Conservation (phyloP, 2,797 vertebrate species). For the Salarias fasciatus region DNA sequence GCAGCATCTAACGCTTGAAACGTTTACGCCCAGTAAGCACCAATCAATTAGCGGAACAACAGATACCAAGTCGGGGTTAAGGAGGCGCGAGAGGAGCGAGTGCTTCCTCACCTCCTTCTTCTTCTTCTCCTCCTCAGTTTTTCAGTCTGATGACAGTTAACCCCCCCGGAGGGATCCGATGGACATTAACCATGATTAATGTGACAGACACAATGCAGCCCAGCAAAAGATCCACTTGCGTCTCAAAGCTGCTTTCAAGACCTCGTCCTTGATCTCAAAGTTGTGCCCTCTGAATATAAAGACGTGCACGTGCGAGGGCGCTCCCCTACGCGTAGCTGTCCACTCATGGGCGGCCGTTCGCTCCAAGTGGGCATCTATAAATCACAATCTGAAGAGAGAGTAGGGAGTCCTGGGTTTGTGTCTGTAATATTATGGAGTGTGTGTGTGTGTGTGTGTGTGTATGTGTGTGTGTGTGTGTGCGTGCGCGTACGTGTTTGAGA, state of each 20-base stretch:
- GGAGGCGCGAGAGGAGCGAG: conserved; percentile 36
- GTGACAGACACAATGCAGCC: conserved; percentile 64
- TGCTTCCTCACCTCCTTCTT: conserved; percentile 18
- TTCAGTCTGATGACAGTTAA: conserved; percentile 59
- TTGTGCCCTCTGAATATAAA: conserved; percentile 20
- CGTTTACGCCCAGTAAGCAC: conserved; percentile 83
- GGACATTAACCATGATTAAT: conserved; percentile 80
- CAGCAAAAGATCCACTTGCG: conserved; percentile 70
- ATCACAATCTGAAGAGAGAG: conserved; percentile 59
- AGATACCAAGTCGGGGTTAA: conserved; percentile 59
- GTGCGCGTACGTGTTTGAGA: conserved; percentile 10
- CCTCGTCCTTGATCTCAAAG: conserved; percentile 45
- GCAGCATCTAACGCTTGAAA: conserved; percentile 72
- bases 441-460: too few species aligned
- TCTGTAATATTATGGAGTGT: conserved; percentile 45
- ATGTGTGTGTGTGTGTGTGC: too few species aligned
- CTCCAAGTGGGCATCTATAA: conserved; percentile 59
- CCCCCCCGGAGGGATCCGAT: conserved; percentile 72
- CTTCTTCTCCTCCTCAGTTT: conserved; percentile 25
- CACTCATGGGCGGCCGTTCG: conserved; percentile 61
- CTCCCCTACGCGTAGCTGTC: conserved; percentile 35
- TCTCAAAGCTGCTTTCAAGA: conserved; percentile 61
- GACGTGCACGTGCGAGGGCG: conserved; percentile 21
- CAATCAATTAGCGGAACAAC: conserved; percentile 87
- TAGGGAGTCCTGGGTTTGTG: conserved; percentile 44